These are phyloP conservation scores for Coranthus polyacanthus DNA, from an alignment of 2,797 vertebrate species.

Conservation along the genomic window DNA sequence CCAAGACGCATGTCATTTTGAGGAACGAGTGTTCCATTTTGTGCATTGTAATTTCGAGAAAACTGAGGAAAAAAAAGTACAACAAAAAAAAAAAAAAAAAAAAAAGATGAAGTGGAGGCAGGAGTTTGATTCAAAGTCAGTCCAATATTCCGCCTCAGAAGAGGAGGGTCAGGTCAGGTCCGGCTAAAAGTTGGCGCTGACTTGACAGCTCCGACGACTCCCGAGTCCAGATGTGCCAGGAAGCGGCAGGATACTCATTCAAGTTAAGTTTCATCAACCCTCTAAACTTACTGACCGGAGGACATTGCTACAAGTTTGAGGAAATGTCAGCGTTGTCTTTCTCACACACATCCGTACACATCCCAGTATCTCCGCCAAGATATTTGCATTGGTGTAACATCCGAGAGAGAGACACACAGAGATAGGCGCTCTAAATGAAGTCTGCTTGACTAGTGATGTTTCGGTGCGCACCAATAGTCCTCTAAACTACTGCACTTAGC, in stretches of 20 bases:
- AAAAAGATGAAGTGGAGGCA: background rate
- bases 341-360: slow-evolving; percentile 54
- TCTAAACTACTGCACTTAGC: slow-evolving; percentile 81
- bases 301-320: slow-evolving; percentile 53
- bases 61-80: slow-evolving; percentile 7
- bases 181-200: slow-evolving; percentile 44
- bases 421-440: slow-evolving; percentile 65
- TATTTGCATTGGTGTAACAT: slow-evolving; percentile 61
- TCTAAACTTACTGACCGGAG: slow-evolving; percentile 59
- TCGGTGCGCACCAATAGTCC: slow-evolving; percentile 75
- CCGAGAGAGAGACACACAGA: slow-evolving; percentile 51
- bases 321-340: slow-evolving; percentile 48
- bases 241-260: slow-evolving; percentile 76
- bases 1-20: slow-evolving; percentile 74
- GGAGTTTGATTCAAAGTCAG: slow-evolving; percentile 23
- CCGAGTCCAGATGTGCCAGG: slow-evolving; percentile 75
- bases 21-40: slow-evolving; percentile 79
- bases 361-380: slow-evolving; percentile 58
- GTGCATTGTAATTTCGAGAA: slow-evolving; percentile 29
- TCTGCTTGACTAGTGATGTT: slow-evolving; percentile 75
- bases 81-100: slow-evolving; percentile 18
- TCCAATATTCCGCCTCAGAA: slow-evolving; percentile 60
- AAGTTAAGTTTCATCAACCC: slow-evolving; percentile 71
- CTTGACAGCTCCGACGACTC: slow-evolving; percentile 61
- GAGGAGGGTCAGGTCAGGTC: slow-evolving; percentile 51